Evolutionary conservation across 2,113 vertebrate species (phyloP).

Genomic region (Xiphophorus maculatus): DNA sequence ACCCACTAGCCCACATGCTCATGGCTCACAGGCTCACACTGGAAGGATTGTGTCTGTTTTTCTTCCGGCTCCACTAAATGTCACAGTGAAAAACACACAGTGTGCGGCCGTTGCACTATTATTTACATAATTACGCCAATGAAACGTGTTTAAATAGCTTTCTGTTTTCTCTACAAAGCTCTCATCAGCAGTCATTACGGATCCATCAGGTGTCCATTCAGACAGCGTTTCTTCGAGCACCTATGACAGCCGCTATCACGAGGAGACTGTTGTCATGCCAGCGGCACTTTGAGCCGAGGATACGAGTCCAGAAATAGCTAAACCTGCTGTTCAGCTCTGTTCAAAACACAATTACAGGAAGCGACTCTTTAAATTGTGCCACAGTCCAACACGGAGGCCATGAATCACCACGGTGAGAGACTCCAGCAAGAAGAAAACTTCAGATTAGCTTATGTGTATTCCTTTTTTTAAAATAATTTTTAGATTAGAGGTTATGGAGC

Average conservation of each 20-base stretch:
- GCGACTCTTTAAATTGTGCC: neutral
- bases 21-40: neutral
- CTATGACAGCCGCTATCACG: slow-evolving; percentile 1
- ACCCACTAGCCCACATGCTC: slow-evolving; percentile 33
- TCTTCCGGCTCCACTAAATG: neutral
- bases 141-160: neutral
- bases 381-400: neutral
- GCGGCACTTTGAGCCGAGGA: slow-evolving; percentile 8
- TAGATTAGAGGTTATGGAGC: neutral
- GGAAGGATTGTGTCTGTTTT: neutral
- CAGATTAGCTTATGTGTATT: neutral
- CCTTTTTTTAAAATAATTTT: neutral
- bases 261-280: slow-evolving; percentile 31
- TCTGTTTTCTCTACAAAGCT: neutral
- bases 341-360: neutral
- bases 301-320: slow-evolving; percentile 11
- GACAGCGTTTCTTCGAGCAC: slow-evolving; percentile 26
- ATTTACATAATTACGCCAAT: neutral
- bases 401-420: neutral
- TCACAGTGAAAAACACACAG: neutral
- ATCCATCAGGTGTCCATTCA: slow-evolving; percentile 36
- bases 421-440: neutral
- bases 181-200: neutral
- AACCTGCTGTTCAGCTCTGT: slow-evolving; percentile 7
- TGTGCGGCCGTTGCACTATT: neutral